Evolutionary conservation across 2,888 invertebrate genomes (phyloP).

Genomic region (Caenorhabditis wallacei): DNA sequence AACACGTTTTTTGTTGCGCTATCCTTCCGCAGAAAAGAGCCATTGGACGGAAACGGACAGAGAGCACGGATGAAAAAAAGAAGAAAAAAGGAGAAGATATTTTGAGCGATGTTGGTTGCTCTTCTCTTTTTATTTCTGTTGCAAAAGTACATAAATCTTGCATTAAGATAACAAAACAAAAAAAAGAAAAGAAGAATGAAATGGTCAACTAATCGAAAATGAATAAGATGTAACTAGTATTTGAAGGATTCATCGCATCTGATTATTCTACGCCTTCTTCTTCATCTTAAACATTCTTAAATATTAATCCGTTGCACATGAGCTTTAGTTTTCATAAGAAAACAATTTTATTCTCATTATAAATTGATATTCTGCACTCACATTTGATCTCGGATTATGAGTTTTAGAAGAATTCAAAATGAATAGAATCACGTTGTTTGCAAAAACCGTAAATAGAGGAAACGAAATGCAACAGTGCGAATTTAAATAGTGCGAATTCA

Average conservation of each 20-base stretch:
- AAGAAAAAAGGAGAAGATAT: slow-evolving; percentile 42
- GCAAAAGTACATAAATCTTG: slow-evolving; percentile 60
- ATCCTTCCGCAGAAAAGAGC: slow-evolving; percentile 45
- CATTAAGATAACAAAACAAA: slow-evolving; percentile 22
- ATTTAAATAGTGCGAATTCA: slow-evolving; percentile 34
- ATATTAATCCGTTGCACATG: slow-evolving; percentile 2
- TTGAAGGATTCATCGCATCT: not conserved
- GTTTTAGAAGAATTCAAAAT: too few species aligned
- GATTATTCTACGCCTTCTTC: not conserved
- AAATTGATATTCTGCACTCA: not conserved
- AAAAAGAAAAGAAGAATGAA: not conserved
- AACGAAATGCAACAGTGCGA: slow-evolving; percentile 16
- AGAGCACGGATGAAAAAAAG: slow-evolving; percentile 45
- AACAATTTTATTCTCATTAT: not conserved
- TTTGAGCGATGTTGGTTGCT: slow-evolving; percentile 48
- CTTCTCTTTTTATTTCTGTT: slow-evolving; percentile 52
- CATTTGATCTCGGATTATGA: not conserved
- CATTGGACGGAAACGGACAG: slow-evolving; percentile 55
- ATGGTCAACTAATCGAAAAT: slow-evolving; percentile 16
- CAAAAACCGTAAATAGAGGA: not conserved
- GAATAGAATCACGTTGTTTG: too few species aligned
- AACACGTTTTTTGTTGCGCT: slow-evolving; percentile 62
- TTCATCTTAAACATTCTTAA: not conserved
- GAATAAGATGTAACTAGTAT: not conserved
- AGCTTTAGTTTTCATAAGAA: not conserved